Percentiles rank a stretch among this genome's conserved stretches.
phyloP scores from a whole-genome alignment of 2,888 invertebrate species.

The Cerastis rubricosa region DNA sequence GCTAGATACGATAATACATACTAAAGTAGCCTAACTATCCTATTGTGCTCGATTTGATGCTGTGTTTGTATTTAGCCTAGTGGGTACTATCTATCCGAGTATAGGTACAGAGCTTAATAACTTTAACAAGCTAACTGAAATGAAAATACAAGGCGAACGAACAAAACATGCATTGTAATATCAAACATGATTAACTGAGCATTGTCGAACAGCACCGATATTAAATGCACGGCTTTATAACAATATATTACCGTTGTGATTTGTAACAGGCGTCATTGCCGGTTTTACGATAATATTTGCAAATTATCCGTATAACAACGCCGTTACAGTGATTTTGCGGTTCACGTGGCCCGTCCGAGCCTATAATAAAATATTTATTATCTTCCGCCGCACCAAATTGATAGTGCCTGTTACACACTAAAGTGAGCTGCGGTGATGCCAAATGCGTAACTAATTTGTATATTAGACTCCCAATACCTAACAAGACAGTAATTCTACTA shows the following conservation, averaged over 20 bases:
- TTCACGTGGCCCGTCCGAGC: conserved; percentile 42
- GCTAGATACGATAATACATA: conserved; percentile 49
- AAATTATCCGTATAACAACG: conserved; percentile 62
- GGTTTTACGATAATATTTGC: conserved; percentile 56
- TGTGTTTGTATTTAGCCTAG: conserved; percentile 28
- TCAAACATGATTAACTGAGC: conserved; percentile 9
- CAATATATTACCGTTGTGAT: conserved; percentile 50
- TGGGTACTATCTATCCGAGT: conserved; percentile 14
- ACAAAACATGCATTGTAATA: conserved; percentile 23
- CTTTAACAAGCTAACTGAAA: conserved; percentile 13
- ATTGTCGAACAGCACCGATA: conserved; percentile 9
- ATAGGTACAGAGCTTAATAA: conserved; percentile 1
- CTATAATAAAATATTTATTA: conserved; percentile 58
- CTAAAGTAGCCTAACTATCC: conserved; percentile 32
- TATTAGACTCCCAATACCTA: conserved; percentile 32
- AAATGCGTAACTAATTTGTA: conserved; percentile 49
- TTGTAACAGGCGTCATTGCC: conserved; percentile 57
- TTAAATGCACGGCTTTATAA: conserved; percentile 43
- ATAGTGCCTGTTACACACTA: conserved; percentile 37
- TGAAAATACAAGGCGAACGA: background rate
- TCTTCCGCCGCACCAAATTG: conserved; percentile 37
- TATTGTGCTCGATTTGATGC: conserved; percentile 27
- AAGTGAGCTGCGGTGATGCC: conserved; percentile 5
- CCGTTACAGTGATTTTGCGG: conserved; percentile 59
- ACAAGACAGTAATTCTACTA: conserved; percentile 41